Base-by-base conservation (phyloP, 2,888 invertebrate species). In the Pterostichus niger region DNA sequence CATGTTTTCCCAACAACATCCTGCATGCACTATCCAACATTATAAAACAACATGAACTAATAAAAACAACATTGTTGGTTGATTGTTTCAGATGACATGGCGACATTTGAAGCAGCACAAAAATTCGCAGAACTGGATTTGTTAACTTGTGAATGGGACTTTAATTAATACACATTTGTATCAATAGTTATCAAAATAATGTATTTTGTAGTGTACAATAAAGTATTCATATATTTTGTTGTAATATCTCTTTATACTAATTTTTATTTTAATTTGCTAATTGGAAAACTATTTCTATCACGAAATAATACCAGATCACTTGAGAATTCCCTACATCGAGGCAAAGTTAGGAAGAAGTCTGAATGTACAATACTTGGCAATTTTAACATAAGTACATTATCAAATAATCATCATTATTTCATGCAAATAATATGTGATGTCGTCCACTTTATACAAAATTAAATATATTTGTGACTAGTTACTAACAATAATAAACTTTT, bases 71-170 rank as follows among this genome's bases (percentile, higher is more conserved):
- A 24, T 24, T 40, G 40, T 40, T 35, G 35, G 6, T 49, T 73
- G 46, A 6, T 49, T 24, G 10, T 46, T 46, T 0, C 90, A 93
- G 94, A 92, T 89, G 93, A 93, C 88, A 90, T 93, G 88, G 92
- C 92, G 82, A 92, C 92, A n/a, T 88, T 93, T 4, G 90, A 93
- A 44, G 89, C 92, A 64, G 91, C 93, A 86, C 93, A 93, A 86
- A 91, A 92, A 87, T 88, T 94, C 85, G 90, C 92, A 0, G 92
- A 93, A 84, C 90, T 94, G 90, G 93, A 93, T 33, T 90, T 94
- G 82, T 92, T 92, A 85, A 92, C 92, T 1, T 93, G 92, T 17
- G 93, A 93, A 85, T 94, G 94, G 94, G 94, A 94, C 89, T 94
- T 94, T 76, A 78, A 82, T 82, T 80, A 61, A 61, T 44, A 82